These are phyloP conservation scores for Rhinichthys osculus DNA, from an alignment of 2,797 vertebrate species.

Conservation along the genomic window DNA sequence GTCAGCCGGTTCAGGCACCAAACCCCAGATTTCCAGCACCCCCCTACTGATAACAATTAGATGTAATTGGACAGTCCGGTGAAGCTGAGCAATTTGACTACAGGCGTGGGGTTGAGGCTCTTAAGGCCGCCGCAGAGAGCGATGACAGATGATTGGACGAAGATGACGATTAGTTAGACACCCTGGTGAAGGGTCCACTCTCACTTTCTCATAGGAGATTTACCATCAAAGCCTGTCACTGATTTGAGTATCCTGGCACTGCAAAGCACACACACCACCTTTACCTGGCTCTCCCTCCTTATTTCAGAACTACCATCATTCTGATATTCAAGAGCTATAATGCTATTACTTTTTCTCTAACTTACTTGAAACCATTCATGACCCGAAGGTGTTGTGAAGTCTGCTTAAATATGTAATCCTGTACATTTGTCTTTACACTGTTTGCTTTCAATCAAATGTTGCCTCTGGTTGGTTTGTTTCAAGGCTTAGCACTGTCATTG, in stretches of 20 bases:
- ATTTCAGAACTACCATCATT: conserved; percentile 36
- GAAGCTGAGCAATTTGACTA: conserved; percentile 68
- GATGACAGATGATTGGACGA: conserved; percentile 58
- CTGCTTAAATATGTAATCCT: background rate
- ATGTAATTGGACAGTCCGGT: conserved; percentile 77
- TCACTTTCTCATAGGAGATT: conserved; percentile 28
- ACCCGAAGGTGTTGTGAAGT: background rate
- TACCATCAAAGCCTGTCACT: conserved; percentile 45
- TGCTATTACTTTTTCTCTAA: background rate
- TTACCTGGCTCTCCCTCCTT: conserved; percentile 9
- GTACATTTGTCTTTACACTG: background rate
- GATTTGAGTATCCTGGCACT: conserved; percentile 29
- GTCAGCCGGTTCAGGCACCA: conserved; percentile 62
- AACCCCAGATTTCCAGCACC: conserved; percentile 52
- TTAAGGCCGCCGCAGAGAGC: conserved; percentile 43
- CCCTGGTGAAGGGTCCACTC: conserved; percentile 48
- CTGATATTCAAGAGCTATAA: conserved; percentile 10
- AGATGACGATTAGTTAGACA: conserved; percentile 60
- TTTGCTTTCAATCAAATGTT: background rate
- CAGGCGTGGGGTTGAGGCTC: conserved; percentile 55
- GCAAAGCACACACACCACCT: conserved; percentile 2
- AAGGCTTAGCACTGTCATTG: background rate
- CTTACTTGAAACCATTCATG: background rate
- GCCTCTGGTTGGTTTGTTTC: background rate
- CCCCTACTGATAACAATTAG: conserved; percentile 74